phyloP scores from a whole-genome alignment of 2,113 vertebrate genomes.

The Aplodontia rufa region DNA sequence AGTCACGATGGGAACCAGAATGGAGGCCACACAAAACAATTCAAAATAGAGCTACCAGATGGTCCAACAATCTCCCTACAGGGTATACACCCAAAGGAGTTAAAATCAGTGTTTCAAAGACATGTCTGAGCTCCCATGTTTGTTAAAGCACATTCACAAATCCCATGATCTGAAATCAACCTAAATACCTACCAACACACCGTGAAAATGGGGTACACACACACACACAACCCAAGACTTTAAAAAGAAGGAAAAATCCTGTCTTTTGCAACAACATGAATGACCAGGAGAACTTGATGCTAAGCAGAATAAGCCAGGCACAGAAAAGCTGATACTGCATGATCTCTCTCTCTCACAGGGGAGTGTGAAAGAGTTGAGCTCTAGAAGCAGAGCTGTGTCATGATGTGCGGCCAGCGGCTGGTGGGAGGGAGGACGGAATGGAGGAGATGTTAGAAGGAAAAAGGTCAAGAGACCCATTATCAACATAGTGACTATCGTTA shows the following conservation, averaged over 20 bases:
- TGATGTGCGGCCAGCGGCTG: background rate
- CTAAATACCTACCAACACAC: background rate
- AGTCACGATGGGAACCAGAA: background rate
- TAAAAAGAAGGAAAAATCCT: too few relatives aligned
- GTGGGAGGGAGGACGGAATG: accelerated
- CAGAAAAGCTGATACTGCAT: too few relatives aligned
- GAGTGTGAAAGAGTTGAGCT: background rate
- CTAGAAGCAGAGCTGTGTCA: too few relatives aligned
- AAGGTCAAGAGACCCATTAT: background rate
- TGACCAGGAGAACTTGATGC: background rate
- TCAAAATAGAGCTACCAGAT: background rate
- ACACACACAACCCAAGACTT: too few relatives aligned
- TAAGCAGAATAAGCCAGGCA: background rate
- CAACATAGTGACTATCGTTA: too few relatives aligned
- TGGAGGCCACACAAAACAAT: background rate
- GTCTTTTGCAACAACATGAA: background rate
- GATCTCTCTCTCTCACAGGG: background rate
- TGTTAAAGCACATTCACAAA: background rate
- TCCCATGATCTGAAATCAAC: background rate
- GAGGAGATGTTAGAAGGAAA: background rate
- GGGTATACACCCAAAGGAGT: too few relatives aligned
- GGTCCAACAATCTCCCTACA: background rate
- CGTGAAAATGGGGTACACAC: background rate
- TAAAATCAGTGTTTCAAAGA: background rate
- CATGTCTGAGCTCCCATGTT: too few relatives aligned